phyloP scores from a whole-genome alignment of 37 sponge, comb jelly and placozoan genomes.

The Halichondria panicea region DNA sequence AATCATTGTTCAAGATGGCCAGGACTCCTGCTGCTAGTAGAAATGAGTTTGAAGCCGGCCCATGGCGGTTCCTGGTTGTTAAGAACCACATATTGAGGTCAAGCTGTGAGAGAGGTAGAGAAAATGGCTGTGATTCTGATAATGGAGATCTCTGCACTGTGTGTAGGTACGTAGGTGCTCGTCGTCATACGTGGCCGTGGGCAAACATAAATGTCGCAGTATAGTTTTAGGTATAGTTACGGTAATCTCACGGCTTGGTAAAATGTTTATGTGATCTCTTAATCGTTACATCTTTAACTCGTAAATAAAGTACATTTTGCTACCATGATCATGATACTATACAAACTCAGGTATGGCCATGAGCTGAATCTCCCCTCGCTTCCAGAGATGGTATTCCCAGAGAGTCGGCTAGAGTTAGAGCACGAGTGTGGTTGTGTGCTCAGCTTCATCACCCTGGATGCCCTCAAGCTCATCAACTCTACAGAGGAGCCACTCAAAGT shows the following conservation, averaged over 20 bases:
- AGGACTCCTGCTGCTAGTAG: no score
- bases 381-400: conserved; percentile 96
- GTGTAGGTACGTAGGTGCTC: conserved; percentile 43
- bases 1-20: no score
- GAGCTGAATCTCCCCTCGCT: conserved; percentile 63
- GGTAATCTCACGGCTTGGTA: no score
- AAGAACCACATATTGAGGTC: conserved; percentile 80
- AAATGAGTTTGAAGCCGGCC: conserved; percentile 49
- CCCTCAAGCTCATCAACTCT: conserved; percentile 74
- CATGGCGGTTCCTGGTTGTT: conserved; percentile 52
- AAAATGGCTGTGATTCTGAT: conserved; percentile 11
- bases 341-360: conserved; percentile 9
- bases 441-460: conserved; percentile 82
- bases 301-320: no score
- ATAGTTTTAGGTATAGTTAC: no score
- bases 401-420: conserved; percentile 53
- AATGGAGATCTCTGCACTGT: conserved; percentile 21
- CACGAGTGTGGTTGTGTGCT: conserved; percentile 60
- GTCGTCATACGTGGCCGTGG: no score
- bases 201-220: no score
- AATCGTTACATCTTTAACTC: no score
- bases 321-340: not conserved
- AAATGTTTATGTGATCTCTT: no score
- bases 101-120: conserved; percentile 39
- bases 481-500: conserved; percentile 70